These are phyloP conservation scores for Edolisoma coerulescens DNA, from an alignment of 2,113 vertebrate species.

Conservation along the genomic window DNA sequence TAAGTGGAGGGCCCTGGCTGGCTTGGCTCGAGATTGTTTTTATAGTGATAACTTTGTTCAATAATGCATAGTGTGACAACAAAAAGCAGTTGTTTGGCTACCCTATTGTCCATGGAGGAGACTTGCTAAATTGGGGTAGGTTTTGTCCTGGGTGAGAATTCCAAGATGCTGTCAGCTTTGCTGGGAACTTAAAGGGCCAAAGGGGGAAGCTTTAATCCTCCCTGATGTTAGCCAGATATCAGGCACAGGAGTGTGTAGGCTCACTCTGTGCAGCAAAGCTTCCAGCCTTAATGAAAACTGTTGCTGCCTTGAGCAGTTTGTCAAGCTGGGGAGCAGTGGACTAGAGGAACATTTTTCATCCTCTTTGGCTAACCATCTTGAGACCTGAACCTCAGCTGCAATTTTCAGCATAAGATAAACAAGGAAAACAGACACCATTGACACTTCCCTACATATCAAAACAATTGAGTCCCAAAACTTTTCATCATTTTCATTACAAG, in stretches of 20 bases:
- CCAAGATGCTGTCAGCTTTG: conserved; percentile 21
- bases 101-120: neutral
- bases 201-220: neutral
- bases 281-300: neutral
- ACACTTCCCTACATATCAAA: neutral
- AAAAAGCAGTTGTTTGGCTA: neutral
- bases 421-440: neutral
- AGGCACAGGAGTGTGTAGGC: neutral
- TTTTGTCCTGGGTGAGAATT: conserved; percentile 43
- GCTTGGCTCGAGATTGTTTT: neutral
- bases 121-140: neutral
- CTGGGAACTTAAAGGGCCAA: neutral
- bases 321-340: neutral
- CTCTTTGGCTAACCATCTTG: neutral
- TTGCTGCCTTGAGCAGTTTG: neutral
- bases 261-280: neutral
- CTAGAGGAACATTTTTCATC: neutral
- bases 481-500: neutral
- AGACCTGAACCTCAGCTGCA: neutral
- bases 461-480: neutral
- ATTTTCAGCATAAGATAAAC: neutral
- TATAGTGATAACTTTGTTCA: neutral
- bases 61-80: neutral
- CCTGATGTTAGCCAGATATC: neutral
- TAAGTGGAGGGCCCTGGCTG: neutral